Evolutionary conservation across 2,797 vertebrate genomes (phyloP).

Genomic region (Myotis planiceps): DNA sequence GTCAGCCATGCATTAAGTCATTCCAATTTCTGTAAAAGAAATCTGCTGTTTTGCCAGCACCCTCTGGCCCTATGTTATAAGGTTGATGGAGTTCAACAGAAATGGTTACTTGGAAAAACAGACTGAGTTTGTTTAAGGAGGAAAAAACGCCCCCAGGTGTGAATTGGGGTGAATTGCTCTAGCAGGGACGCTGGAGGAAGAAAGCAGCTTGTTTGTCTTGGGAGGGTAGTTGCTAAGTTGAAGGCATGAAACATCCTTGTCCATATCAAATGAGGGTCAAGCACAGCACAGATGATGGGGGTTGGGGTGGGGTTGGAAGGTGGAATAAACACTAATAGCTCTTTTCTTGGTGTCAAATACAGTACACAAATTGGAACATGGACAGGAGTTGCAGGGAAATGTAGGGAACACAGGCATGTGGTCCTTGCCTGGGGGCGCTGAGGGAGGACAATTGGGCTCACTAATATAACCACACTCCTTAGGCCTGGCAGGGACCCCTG

Average conservation of each 20-base stretch:
- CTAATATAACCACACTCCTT: background rate
- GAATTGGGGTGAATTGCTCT: background rate
- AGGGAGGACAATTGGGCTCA: background rate
- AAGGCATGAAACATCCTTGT: background rate
- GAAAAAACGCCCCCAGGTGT: background rate
- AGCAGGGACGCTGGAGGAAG: background rate
- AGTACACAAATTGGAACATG: background rate
- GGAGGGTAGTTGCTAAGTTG: background rate
- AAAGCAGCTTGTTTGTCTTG: background rate
- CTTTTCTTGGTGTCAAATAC: conserved; percentile 2
- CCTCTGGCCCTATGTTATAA: background rate
- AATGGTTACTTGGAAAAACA: conserved; percentile 26
- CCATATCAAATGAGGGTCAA: background rate
- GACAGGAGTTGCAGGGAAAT: background rate
- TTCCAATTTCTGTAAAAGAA: conserved; percentile 38
- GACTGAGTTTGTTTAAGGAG: conserved; percentile 31
- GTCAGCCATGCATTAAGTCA: background rate
- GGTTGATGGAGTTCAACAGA: background rate
- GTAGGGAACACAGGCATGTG: background rate
- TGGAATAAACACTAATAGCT: background rate
- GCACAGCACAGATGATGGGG: background rate
- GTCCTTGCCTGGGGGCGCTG: too few relatives aligned
- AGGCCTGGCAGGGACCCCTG: background rate
- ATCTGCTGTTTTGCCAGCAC: background rate
- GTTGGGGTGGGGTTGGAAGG: too few relatives aligned